Evolutionary conservation across 2,888 invertebrate genomes (phyloP), one percentile per base, ranked within the genome.

Genomic region (Craniophora ligustri): DNA sequence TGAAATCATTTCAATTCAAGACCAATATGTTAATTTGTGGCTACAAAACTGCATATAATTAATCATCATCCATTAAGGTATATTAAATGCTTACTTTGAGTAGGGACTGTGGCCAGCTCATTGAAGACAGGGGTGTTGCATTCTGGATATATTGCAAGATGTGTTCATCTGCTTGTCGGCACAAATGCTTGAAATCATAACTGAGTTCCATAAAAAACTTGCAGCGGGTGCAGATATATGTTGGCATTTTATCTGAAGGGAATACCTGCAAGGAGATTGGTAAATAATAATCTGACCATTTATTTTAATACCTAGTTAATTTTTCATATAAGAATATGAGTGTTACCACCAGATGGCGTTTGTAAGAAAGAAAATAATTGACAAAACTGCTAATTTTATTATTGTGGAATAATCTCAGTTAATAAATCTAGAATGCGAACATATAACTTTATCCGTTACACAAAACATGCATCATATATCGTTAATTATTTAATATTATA

Each of bases 161-260:
- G 0, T 95, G 94, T 69, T 96, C 96, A 79, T 97, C 97, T 0
- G 96, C 95, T 77, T 95, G 95, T 66, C 96, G 96, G 74, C 96
- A 97, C 78, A 96, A 95, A 55, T 95, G 94, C 79, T 97, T 97
- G 75, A 96, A 97, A 47, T 95, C 95, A 87, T 96, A 97, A 40
- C 95, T 95, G 57, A 95, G 91, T 54, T 95, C 95, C 79, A 97
- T 95, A 67, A 96, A 95, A 75, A 94, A 90, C 16, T 95, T 95
- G 75, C 97, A 97, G 31, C 94, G 94, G 30, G 90, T 93, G 80
- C 97, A 97, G 58, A 97, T 96, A 76, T 93, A 95, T 42, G 94
- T 92, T 1, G 97, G 97, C 96, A 97, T 96, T 63, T 95, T 96
- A 84, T 97, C 97, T 34, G 94, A 95, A 55, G 94, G 92, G 72